Base-by-base conservation (phyloP, 2,888 invertebrate species). In the Agrotis clavis region DNA sequence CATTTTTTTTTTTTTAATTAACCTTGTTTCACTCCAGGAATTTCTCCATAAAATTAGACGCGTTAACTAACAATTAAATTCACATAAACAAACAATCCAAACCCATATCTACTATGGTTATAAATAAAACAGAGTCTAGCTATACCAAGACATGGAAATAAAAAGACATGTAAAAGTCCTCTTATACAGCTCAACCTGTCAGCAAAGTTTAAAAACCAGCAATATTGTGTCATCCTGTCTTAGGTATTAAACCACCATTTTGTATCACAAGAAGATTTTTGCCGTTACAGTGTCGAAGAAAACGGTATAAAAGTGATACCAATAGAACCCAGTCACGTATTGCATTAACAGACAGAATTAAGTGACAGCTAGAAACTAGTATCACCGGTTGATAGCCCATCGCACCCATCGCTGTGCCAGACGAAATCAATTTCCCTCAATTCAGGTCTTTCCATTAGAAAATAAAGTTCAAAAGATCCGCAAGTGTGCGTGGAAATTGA, bases 371-470 rank as follows among this genome's bases (percentile, higher is more conserved):
- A 57, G 67, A 72, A 54, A 65, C 74, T 65, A 41, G 80, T 41
- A n/a, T 41, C 50, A 65, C 74, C 61, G 74, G 74, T 73, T 47
- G 53, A 19, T n/a, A 83, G 18, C 61, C 53, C 57, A 73, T 62
- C 67, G 64, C 21, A 16, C 47, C 59, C 64, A 74, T 57, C 63
- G 67, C 30, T 21, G 30, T 18, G 25, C 35, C 48, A 21, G 63
- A 67, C 25, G 35, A 61, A 79, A 72, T 79, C 66, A 79, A 79
- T 83, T 78, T 67, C 56, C 60, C 56, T 64, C 72, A 67, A 71
- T 61, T 71, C 64, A 57, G 11, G 19, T 79, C 60, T 79, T 64
- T 73, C 53, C 30, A 67, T 79, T 64, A 56, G 63, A 79, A 83
- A 79, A 72, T 67, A 53, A 53, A 54, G 25, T 53, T 41, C 14